Evolutionary conservation across 2,888 invertebrate species (phyloP), one percentile per base, ranked within the genome.

Genomic region (Sycophila texana): DNA sequence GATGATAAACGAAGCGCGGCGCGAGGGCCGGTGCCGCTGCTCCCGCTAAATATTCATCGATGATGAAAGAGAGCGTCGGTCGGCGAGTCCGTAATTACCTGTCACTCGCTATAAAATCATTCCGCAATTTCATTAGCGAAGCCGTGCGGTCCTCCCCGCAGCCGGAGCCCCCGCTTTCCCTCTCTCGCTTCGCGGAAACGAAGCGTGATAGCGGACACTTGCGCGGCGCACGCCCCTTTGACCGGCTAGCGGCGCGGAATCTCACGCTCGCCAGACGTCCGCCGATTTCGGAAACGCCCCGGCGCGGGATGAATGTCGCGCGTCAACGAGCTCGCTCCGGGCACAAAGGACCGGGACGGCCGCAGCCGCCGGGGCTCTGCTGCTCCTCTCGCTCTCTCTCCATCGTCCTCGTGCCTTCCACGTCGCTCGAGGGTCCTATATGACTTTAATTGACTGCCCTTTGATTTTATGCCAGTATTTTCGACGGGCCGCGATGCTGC

Each of bases 41-140:
- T 53, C 16, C n/a, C 66, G 67, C 76, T 66, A 81, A 75, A 79
- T 76, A 74, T 79, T 74, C 73, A 77, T 82, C 58, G 47, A 79
- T 71, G 78, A 65, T 72, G 73, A 77, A 76, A 80, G 55, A 70
- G 71, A 74, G 81, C 82, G 67, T 10, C 53, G 30, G n/a, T 0
- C 26, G 55, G 16, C 86, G 83, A 86, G 86, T 70, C 70, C 63
- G 65, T 78, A 81, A 81, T 89, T 89, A 87, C 88, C 88, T 88
- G 89, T 88, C 89, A 87, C 86, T 85, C 84, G 87, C 80, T 86
- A 87, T 88, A 87, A 89, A 88, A 88, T 89, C 88, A 88, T 87
- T 87, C 86, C 85, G 86, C 87, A 87, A 87, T 88, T 88, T 89
- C 87, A 87, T 89, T 89, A 74, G 80, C 60, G 60, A 4, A 63